A percentile compares a stretch with the other conserved stretches of the same genome.
These are phyloP conservation scores for Myotis davidii DNA, from an alignment of 2,113 vertebrate species.

Conservation along the genomic window DNA sequence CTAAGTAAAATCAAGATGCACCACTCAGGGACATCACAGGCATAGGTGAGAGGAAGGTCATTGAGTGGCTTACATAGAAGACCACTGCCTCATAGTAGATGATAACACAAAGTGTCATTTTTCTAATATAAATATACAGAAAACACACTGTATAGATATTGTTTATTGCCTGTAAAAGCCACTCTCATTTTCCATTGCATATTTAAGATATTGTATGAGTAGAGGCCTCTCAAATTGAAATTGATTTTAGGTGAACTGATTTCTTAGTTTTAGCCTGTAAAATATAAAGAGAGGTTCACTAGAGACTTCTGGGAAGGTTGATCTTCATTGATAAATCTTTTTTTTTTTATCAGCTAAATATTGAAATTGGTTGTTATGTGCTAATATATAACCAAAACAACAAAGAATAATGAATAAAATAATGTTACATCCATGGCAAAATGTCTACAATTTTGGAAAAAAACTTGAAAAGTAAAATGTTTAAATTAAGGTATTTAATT, in stretches of 20 bases:
- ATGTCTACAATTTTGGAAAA: constrained; percentile 4
- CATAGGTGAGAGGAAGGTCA: background rate
- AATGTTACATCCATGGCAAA: background rate
- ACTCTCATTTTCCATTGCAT: background rate
- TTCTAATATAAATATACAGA: background rate
- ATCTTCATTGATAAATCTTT: background rate
- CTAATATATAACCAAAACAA: background rate
- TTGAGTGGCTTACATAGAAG: background rate
- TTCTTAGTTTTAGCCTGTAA: background rate
- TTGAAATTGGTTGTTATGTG: background rate
- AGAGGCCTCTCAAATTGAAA: background rate
- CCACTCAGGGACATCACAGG: background rate
- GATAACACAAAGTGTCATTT: background rate
- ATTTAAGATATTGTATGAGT: background rate
- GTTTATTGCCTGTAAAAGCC: background rate
- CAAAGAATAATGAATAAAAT: background rate
- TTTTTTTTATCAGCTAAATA: background rate
- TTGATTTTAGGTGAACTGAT: background rate
- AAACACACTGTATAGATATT: background rate
- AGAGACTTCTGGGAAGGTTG: background rate
- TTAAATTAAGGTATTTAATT: background rate
- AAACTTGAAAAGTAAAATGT: background rate
- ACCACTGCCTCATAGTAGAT: background rate
- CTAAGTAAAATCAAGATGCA: background rate
- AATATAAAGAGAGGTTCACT: background rate